Conservation (phyloP, 1,140 invertebrate genomes). For the Orchestia grillus region DNA sequence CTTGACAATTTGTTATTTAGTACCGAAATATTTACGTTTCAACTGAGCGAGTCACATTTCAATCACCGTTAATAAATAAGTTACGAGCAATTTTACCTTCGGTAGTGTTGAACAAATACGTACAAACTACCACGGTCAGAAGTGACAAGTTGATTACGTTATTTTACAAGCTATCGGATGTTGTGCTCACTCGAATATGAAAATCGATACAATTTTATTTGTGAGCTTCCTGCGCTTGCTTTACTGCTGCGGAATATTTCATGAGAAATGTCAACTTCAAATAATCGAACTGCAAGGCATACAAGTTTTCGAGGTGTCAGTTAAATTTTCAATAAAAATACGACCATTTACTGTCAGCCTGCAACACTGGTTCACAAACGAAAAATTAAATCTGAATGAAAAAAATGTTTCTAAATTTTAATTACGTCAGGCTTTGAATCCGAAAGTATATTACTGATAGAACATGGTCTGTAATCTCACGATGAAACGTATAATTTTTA, state of each 20-base stretch:
- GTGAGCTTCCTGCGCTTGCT: not conserved
- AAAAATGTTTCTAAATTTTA: not conserved
- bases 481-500: not conserved
- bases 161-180: not conserved
- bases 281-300: not conserved
- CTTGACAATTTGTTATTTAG: not conserved
- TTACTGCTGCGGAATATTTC: not conserved
- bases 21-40: not conserved
- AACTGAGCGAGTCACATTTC: not conserved
- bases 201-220: not conserved
- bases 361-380: too few species aligned
- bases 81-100: not conserved
- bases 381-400: not conserved
- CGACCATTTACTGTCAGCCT: not conserved
- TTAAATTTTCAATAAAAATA: not conserved
- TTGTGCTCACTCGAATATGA: not conserved
- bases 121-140: not conserved
- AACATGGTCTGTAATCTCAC: not conserved
- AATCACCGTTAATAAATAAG: not conserved
- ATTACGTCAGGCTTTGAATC: not conserved
- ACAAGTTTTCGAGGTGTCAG: not conserved
- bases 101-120: not conserved
- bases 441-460: not conserved
- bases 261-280: not conserved
- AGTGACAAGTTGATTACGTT: not conserved